Evolutionary conservation across 2,113 vertebrate genomes (phyloP).

Genomic region (Aphelocoma coerulescens): DNA sequence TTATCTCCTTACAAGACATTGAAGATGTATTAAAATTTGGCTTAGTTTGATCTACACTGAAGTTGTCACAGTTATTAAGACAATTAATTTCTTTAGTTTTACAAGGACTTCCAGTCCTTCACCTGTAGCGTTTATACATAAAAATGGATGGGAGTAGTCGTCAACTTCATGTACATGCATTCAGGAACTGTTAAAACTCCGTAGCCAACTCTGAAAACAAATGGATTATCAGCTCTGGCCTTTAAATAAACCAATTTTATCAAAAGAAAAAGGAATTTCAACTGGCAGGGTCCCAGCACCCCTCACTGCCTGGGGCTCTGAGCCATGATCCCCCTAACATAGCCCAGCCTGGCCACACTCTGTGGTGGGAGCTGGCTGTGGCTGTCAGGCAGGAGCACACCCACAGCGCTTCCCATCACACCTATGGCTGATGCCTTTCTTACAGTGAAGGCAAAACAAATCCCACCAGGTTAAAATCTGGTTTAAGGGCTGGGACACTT

Average conservation of each 20-base stretch:
- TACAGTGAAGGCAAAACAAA: not conserved
- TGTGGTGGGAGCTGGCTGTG: not conserved
- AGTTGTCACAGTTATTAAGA: not conserved
- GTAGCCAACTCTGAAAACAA: not conserved
- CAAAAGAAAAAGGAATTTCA: not conserved
- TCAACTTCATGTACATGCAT: rapidly evolving
- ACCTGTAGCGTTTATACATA: not conserved
- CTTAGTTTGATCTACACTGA: not conserved
- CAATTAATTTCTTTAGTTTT: not conserved
- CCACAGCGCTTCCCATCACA: not conserved
- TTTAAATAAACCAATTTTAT: not conserved
- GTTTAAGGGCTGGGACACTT: rapidly evolving
- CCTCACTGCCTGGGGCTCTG: rapidly evolving
- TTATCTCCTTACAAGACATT: not conserved
- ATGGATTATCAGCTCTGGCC: not conserved
- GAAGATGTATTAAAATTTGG: not conserved
- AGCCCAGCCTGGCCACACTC: too few species aligned
- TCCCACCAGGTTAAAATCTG: not conserved
- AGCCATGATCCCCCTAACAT: rapidly evolving
- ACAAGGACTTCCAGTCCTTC: not conserved
- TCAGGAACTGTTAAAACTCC: not conserved
- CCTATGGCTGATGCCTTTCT: not conserved
- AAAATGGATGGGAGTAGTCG: not conserved
- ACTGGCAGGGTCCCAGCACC: rapidly evolving
- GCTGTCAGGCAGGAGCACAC: not conserved